Conservation (phyloP, 2,797 vertebrate species). For the Pelodytes ibericus region DNA sequence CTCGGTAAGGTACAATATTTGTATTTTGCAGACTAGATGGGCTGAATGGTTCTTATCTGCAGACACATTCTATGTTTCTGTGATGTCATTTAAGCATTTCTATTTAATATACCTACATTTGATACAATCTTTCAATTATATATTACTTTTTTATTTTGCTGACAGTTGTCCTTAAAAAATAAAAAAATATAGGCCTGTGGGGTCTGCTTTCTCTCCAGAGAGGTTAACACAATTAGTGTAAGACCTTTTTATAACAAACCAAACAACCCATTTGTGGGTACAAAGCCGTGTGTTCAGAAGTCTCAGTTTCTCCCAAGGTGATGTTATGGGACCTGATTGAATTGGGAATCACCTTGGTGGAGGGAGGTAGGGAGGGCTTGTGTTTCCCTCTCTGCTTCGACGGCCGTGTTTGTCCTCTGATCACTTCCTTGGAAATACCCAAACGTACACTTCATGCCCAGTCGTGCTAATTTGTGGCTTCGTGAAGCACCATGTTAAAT, state of each 20-base stretch:
- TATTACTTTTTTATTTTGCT: no score
- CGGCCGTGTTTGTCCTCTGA: conserved; percentile 40
- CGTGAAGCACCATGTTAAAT: conserved; percentile 53
- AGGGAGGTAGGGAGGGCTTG: conserved; percentile 7
- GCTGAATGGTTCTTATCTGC: no score
- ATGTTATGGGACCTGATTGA: neutral
- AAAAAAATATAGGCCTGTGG: neutral
- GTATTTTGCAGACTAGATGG: no score
- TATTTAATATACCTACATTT: no score
- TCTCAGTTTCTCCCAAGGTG: neutral
- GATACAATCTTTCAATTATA: no score
- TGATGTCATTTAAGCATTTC: no score
- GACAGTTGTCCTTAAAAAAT: no score
- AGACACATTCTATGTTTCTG: no score
- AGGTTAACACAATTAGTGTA: conserved; percentile 7
- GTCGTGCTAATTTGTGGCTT: conserved; percentile 52
- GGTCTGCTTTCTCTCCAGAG: neutral
- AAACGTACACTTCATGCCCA: conserved; percentile 47
- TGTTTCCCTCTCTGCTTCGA: neutral
- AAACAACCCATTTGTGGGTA: neutral
- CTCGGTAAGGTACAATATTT: no score
- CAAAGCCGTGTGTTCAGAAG: neutral
- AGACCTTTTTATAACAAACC: neutral
- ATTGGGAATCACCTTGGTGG: conserved; percentile 8
- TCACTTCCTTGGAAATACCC: conserved; percentile 48